These are phyloP conservation scores for Benitochromis conjunctus DNA, from an alignment of 2,113 vertebrate species.

Conservation along the genomic window DNA sequence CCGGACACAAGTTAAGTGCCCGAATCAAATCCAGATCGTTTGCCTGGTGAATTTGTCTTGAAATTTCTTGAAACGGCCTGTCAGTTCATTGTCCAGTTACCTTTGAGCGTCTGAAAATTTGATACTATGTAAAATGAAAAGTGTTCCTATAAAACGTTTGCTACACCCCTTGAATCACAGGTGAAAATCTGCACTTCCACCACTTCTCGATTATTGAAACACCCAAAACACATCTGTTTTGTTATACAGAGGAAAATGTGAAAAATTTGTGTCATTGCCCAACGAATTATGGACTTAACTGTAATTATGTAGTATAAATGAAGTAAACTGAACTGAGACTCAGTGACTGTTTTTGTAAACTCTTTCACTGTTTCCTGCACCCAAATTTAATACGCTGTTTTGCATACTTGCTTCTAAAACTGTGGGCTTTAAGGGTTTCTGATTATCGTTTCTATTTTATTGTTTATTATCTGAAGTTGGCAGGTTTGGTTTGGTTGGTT, in stretches of 20 bases:
- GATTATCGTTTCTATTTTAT: not conserved
- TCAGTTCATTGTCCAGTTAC: not conserved
- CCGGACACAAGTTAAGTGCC: rapidly evolving
- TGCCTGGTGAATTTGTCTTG: not conserved
- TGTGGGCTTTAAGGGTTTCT: not conserved
- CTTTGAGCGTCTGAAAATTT: not conserved
- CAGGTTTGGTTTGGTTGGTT: not conserved
- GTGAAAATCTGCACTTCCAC: not conserved
- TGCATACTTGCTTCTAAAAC: not conserved
- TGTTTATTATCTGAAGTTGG: not conserved
- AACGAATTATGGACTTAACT: rapidly evolving
- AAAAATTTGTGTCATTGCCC: not conserved
- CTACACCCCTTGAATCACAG: not conserved
- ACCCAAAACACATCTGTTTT: not conserved
- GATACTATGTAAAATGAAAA: not conserved
- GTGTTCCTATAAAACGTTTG: not conserved
- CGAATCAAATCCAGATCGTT: not conserved
- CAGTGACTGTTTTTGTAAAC: not conserved
- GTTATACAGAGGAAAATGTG: not conserved
- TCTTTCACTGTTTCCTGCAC: not conserved
- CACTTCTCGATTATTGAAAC: not conserved
- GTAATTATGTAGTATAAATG: not conserved
- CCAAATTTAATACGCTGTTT: not conserved
- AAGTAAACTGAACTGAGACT: not conserved
- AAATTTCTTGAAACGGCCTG: not conserved